These are phyloP conservation scores for Rhombomys opimus DNA, from an alignment of 2,113 vertebrate species.

Conservation along the genomic window DNA sequence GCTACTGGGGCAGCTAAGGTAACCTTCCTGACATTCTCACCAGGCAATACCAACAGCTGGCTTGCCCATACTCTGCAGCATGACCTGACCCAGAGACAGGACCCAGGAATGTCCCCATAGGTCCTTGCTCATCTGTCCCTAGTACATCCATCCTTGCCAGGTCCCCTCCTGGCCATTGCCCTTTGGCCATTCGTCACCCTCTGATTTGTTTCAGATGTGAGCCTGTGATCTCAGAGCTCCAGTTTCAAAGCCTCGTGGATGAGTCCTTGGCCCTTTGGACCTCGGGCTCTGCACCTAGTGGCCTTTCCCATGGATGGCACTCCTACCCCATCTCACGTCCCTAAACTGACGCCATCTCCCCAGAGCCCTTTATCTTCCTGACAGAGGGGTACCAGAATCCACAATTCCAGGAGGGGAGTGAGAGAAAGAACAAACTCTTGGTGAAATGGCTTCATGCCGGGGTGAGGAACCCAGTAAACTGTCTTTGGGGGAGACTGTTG, in stretches of 20 bases:
- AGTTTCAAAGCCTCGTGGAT: slow-evolving; percentile 73
- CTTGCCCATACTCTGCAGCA: slow-evolving; percentile 24
- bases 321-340: background rate
- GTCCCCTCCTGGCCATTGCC: background rate
- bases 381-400: background rate
- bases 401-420: background rate
- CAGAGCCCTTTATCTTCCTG: slow-evolving; percentile 5
- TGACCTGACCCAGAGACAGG: slow-evolving; percentile 37
- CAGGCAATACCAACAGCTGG: background rate
- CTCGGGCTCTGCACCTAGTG: background rate
- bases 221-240: slow-evolving; percentile 60
- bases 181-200: background rate
- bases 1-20: slow-evolving; percentile 73
- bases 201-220: slow-evolving; percentile 69
- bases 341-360: background rate
- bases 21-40: slow-evolving; percentile 79
- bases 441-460: background rate
- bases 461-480: background rate
- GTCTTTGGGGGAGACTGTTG: background rate
- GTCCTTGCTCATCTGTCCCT: slow-evolving; percentile 56
- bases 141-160: slow-evolving; percentile 71
- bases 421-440: background rate
- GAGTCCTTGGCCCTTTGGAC: slow-evolving; percentile 42
- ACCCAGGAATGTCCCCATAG: slow-evolving; percentile 48
- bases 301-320: slow-evolving; percentile 28